Evolutionary conservation across 2,113 vertebrate species (phyloP).

Genomic region (Corvus cornix): DNA sequence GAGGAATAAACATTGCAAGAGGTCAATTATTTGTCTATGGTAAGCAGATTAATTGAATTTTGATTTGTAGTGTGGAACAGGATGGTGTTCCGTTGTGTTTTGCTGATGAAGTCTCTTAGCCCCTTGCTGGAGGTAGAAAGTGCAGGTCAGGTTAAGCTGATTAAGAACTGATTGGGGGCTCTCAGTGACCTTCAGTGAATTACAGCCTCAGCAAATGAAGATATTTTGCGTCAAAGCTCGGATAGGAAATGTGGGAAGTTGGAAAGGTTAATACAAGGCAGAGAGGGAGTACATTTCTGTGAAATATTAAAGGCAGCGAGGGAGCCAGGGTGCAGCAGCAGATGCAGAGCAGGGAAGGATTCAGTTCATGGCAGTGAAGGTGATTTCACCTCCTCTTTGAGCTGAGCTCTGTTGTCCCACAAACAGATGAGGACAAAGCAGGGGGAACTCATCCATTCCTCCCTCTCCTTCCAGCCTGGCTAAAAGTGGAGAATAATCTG

Average conservation of each 20-base stretch:
- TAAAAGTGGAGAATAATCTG: not conserved
- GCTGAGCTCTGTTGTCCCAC: not conserved
- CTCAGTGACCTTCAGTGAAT: not conserved
- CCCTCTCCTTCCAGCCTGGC: not conserved
- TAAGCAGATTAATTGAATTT: slow-evolving; percentile 57
- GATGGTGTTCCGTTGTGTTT: not conserved
- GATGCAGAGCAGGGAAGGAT: not conserved
- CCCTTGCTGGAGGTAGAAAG: not conserved
- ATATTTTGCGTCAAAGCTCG: not conserved
- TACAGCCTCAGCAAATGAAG: not conserved
- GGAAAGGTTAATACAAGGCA: not conserved
- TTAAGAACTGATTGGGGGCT: not conserved
- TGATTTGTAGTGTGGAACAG: not conserved
- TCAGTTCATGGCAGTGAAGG: not conserved
- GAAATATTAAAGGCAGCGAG: not conserved
- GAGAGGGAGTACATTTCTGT: not conserved
- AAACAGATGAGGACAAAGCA: not conserved
- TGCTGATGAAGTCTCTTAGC: not conserved
- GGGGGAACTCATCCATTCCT: not conserved
- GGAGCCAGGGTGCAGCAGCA: not conserved
- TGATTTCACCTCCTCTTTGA: not conserved
- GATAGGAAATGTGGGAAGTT: not conserved
- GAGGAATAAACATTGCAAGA: slow-evolving; percentile 80
- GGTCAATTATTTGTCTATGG: slow-evolving; percentile 86
- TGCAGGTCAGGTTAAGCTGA: not conserved